Conservation (phyloP, 2,113 vertebrate species). For the Eretmochelys imbricata region DNA sequence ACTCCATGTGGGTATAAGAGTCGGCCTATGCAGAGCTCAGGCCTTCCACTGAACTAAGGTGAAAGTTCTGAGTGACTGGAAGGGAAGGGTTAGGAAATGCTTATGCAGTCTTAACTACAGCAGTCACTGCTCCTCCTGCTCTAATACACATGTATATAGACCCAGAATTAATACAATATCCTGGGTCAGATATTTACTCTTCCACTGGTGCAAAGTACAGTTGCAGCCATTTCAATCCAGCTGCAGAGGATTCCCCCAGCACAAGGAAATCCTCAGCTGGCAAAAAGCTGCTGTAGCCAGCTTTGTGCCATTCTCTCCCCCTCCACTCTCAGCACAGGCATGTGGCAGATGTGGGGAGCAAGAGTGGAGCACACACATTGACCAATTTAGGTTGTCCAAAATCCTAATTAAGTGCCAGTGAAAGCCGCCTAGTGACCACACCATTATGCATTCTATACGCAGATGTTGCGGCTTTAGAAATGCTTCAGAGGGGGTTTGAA, state of each 20-base stretch:
- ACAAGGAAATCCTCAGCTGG: neutral
- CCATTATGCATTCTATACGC: neutral
- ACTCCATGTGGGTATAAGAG: neutral
- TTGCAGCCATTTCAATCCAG: neutral
- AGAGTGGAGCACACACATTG: neutral
- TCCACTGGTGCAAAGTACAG: neutral
- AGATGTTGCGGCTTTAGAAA: neutral
- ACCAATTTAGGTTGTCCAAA: neutral
- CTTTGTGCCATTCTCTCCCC: neutral
- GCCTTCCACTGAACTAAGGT: neutral
- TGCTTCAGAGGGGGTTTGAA: neutral
- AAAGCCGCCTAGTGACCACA: neutral
- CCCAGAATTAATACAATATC: neutral
- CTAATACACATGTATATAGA: neutral
- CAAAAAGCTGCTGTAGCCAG: too few species aligned
- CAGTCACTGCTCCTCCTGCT: neutral
- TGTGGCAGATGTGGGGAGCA: neutral
- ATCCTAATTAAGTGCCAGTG: neutral
- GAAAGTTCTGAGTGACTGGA: neutral
- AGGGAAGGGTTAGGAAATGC: neutral
- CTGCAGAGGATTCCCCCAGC: neutral
- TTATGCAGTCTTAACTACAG: neutral
- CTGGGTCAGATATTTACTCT: neutral
- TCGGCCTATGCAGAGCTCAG: neutral
- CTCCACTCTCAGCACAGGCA: neutral